phyloP scores from a whole-genome alignment of 2,113 vertebrate genomes.

The Rhizomys pruinosus region DNA sequence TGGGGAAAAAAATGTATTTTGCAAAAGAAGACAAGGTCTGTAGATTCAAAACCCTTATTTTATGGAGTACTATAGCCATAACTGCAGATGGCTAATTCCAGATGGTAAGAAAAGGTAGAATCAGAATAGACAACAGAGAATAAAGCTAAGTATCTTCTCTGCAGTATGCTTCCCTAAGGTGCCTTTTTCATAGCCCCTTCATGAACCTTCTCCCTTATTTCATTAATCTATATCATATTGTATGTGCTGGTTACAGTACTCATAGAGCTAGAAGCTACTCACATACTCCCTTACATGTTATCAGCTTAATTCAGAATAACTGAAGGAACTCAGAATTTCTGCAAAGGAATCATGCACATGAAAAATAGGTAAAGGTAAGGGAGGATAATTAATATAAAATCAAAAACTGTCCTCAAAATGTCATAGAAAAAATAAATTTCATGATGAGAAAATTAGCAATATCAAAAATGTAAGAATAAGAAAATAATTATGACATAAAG shows the following conservation, averaged over 20 bases:
- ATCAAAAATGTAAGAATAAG: neutral
- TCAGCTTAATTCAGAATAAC: neutral
- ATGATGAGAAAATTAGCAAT: neutral
- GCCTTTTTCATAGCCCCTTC: neutral
- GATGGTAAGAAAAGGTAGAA: neutral
- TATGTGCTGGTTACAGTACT: neutral
- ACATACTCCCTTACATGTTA: neutral
- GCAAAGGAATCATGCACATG: neutral
- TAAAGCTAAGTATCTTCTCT: neutral
- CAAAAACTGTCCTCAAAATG: neutral
- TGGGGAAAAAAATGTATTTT: neutral
- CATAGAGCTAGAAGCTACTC: neutral
- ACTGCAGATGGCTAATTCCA: neutral
- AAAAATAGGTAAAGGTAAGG: accelerated
- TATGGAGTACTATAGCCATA: neutral
- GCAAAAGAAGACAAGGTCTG: neutral
- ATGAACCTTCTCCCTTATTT: neutral
- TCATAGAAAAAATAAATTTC: neutral
- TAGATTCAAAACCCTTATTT: neutral
- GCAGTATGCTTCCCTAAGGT: neutral
- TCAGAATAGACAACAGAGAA: neutral
- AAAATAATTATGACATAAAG: neutral
- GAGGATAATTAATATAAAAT: neutral
- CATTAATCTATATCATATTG: neutral
- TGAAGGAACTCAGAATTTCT: neutral